phyloP scores from a whole-genome alignment of 2,113 vertebrate species.

The Stercorarius parasiticus region DNA sequence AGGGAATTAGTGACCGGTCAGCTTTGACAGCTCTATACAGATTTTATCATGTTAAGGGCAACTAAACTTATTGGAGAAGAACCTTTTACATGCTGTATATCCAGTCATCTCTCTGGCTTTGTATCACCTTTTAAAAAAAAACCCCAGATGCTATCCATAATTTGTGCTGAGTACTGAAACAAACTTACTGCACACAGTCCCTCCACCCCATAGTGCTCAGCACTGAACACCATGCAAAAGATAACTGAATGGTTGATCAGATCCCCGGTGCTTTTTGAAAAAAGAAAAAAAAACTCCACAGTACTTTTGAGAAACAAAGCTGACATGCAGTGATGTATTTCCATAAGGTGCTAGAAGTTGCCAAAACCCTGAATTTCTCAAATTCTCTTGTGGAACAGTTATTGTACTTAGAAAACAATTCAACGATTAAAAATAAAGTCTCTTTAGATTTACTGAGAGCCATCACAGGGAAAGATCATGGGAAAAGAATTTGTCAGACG shows the following conservation, averaged over 20 bases:
- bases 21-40: neutral
- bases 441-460: neutral
- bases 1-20: neutral
- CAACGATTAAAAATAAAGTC: neutral
- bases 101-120: neutral
- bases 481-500: neutral
- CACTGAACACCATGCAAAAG: neutral
- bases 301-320: neutral
- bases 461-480: neutral
- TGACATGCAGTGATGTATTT: neutral
- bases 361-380: neutral
- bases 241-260: neutral
- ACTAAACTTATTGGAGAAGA: neutral
- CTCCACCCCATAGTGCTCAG: neutral
- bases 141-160: neutral
- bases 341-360: neutral
- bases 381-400: neutral
- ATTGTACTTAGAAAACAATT: neutral
- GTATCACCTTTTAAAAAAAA: neutral
- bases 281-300: neutral
- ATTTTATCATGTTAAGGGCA: neutral
- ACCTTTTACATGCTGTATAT: neutral
- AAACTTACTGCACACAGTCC: fast-evolving
- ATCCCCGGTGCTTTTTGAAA: neutral
- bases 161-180: neutral